Percentiles rank a stretch among this genome's conserved stretches.
Conservation (phyloP, 2,888 invertebrate species). For the Oasisia sp. region DNA sequence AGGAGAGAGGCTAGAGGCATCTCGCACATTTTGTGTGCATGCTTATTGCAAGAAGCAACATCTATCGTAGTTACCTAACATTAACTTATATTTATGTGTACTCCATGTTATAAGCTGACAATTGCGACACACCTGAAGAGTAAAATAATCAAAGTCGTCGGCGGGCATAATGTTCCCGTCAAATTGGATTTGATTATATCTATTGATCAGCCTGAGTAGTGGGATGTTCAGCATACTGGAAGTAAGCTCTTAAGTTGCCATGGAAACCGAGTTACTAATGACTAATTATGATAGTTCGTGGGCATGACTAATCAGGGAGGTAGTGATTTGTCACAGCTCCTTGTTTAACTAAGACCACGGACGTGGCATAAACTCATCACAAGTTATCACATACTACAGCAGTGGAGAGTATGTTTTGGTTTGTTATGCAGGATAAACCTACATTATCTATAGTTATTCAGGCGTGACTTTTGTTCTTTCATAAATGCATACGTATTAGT, state of each 20-base stretch:
- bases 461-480: background rate
- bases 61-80: too few relatives aligned
- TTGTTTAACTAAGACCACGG: background rate
- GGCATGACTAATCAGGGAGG: background rate
- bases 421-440: background rate
- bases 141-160: background rate
- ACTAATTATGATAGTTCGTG: background rate
- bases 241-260: background rate
- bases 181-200: background rate
- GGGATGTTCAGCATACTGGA: background rate
- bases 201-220: background rate
- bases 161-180: background rate
- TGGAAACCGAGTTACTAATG: background rate
- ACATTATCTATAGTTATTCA: background rate
- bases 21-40: background rate
- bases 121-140: background rate
- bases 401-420: background rate
- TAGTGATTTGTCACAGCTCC: background rate
- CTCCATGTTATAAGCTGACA: too few relatives aligned
- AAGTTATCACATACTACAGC: background rate
- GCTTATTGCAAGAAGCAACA: background rate
- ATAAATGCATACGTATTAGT: background rate
- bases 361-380: background rate
- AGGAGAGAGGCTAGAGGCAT: background rate
- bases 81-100: too few relatives aligned